phyloP scores from a whole-genome alignment of 2,797 vertebrate species.

The Mormyrus proboscirostris region DNA sequence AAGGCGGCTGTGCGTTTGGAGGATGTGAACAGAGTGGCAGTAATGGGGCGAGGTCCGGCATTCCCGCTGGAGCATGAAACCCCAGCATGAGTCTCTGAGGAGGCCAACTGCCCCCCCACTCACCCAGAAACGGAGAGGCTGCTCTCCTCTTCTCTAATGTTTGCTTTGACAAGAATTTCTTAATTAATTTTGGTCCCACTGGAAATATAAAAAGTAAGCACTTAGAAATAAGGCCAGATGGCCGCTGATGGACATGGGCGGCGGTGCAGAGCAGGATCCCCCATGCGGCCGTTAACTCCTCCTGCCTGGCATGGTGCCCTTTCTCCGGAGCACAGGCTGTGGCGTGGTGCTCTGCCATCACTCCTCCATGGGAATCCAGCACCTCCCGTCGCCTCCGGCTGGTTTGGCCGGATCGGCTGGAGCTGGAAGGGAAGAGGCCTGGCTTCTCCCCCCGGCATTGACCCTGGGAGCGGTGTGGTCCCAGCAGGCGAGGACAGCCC shows the following conservation, averaged over 20 bases:
- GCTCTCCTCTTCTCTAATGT: neutral
- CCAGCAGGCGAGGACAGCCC: neutral
- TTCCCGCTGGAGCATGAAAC: neutral
- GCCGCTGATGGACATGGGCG: neutral
- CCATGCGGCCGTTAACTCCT: neutral
- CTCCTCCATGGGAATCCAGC: neutral
- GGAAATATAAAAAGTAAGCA: neutral
- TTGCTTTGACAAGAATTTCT: neutral
- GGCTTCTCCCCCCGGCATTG: neutral
- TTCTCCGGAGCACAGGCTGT: neutral
- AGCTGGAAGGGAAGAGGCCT: neutral
- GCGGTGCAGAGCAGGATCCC: neutral
- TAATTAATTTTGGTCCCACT: neutral
- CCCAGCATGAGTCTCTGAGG: neutral
- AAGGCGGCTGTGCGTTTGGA: neutral
- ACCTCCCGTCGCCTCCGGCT: neutral
- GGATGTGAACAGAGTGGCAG: neutral
- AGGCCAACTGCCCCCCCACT: neutral
- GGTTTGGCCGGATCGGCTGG: neutral
- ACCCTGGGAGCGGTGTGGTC: neutral
- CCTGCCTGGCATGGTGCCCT: neutral
- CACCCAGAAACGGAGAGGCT: neutral
- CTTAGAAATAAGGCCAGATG: neutral
- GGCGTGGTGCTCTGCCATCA: neutral
- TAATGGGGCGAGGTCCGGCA: neutral